Conservation (phyloP, 2,888 invertebrate species). For the Allygus modestus region DNA sequence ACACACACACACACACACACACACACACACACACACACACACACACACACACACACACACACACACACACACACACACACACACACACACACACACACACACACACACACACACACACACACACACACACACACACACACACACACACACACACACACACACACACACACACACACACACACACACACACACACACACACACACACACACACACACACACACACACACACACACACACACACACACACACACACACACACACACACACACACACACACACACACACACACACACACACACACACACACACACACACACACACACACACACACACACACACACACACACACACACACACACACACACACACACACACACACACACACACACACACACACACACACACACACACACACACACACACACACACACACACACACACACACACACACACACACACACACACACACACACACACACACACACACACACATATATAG, state of each 20-base stretch:
- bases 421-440: slow-evolving; percentile 47
- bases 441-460: slow-evolving; percentile 41
- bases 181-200: slow-evolving; percentile 54
- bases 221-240: slow-evolving; percentile 37
- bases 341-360: slow-evolving; percentile 40
- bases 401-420: slow-evolving; percentile 56
- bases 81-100: slow-evolving; percentile 52
- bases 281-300: slow-evolving; percentile 40
- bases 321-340: slow-evolving; percentile 40
- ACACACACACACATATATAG: too few relatives aligned
- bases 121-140: slow-evolving; percentile 55
- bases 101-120: slow-evolving; percentile 54
- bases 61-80: slow-evolving; percentile 52
- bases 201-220: slow-evolving; percentile 51
- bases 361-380: slow-evolving; percentile 43
- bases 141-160: slow-evolving; percentile 55
- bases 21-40: slow-evolving; percentile 52
- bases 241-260: slow-evolving; percentile 40
- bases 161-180: slow-evolving; percentile 55
- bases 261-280: slow-evolving; percentile 40
- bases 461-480: slow-evolving; percentile 35
- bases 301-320: slow-evolving; percentile 40
- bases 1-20: slow-evolving; percentile 52
- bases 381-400: slow-evolving; percentile 57
- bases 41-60: slow-evolving; percentile 52